Percentiles rank a stretch among this genome's conserved stretches.
Evolutionary conservation across 2,113 vertebrate species (phyloP).

Genomic region (Tor tambroides): DNA sequence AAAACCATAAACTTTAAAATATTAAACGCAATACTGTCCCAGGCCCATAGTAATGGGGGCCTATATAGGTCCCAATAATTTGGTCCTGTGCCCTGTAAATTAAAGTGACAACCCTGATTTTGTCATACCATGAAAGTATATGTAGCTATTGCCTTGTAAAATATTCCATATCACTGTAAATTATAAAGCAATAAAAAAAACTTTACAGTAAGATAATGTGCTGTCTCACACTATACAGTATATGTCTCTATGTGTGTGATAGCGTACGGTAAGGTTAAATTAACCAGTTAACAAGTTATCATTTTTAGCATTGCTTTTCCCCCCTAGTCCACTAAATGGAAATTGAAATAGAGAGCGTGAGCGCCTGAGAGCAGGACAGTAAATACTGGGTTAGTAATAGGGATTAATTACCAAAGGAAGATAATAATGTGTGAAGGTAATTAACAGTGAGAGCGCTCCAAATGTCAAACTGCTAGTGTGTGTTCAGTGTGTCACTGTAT

Average conservation of each 20-base stretch:
- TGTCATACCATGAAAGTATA: too few species aligned
- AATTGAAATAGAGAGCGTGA: not conserved
- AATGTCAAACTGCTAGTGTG: conserved; percentile 33
- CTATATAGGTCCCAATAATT: not conserved
- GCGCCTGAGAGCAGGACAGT: conserved; percentile 29
- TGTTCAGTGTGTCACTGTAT: conserved; percentile 8
- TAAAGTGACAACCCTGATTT: not conserved
- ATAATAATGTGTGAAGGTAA: conserved; percentile 65
- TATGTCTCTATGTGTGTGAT: too few species aligned
- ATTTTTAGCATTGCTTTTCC: not conserved
- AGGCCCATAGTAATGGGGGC: not conserved
- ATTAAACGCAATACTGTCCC: not conserved
- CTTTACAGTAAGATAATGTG: not conserved
- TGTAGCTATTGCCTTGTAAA: not conserved
- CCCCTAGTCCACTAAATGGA: conserved; percentile 32
- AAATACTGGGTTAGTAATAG: conserved; percentile 63
- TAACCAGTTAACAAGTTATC: not conserved
- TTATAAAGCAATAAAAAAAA: not conserved
- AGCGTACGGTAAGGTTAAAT: too few species aligned
- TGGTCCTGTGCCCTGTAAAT: not conserved
- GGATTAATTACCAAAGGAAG: conserved; percentile 66
- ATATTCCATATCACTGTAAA: not conserved
- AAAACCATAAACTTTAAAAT: not conserved
- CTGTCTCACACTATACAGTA: too few species aligned
- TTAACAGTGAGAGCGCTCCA: conserved; percentile 44